phyloP scores from a whole-genome alignment of 1,140 invertebrate genomes.

The Piezodorus guildinii region DNA sequence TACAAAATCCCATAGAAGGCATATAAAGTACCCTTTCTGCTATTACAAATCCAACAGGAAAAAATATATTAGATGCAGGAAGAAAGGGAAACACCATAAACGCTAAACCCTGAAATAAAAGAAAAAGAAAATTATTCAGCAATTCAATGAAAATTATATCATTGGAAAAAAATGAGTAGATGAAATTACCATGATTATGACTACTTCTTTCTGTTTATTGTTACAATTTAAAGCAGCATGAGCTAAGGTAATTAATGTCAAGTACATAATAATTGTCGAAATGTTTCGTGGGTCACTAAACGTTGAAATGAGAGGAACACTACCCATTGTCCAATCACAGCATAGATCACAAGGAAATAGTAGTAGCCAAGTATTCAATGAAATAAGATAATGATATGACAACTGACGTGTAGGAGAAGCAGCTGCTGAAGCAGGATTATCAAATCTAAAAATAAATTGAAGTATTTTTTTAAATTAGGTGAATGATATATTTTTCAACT shows the following conservation, averaged over 20 bases:
- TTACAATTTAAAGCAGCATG: conserved; percentile 52
- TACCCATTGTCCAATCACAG: conserved; percentile 99
- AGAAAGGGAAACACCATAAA: conserved; percentile 84
- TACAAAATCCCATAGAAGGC: conserved; percentile 94
- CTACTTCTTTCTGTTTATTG: conserved; percentile 54
- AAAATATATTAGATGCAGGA: conserved; percentile 93
- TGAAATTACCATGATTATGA: conserved; percentile 63
- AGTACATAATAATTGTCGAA: conserved; percentile 63
- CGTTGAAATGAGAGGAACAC: conserved; percentile 72
- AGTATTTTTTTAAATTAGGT: background rate
- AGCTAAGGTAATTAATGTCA: conserved; percentile 47
- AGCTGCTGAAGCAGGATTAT: conserved; percentile 82
- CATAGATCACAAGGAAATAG: conserved; percentile 80
- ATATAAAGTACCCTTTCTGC: conserved; percentile 92
- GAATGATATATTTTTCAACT: no score
- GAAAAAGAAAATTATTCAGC: no score
- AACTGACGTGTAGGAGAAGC: conserved; percentile 67
- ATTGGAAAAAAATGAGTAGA: no score
- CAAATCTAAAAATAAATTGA: conserved; percentile 52
- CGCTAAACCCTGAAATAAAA: conserved; percentile 54
- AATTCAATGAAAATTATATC: no score
- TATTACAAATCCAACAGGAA: conserved; percentile 93
- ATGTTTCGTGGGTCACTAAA: conserved; percentile 73
- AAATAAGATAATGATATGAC: conserved; percentile 85
- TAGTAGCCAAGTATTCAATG: conserved; percentile 82